Evolutionary conservation across 2,888 invertebrate genomes (phyloP).

Genomic region (Sarcophaga rosellei): DNA sequence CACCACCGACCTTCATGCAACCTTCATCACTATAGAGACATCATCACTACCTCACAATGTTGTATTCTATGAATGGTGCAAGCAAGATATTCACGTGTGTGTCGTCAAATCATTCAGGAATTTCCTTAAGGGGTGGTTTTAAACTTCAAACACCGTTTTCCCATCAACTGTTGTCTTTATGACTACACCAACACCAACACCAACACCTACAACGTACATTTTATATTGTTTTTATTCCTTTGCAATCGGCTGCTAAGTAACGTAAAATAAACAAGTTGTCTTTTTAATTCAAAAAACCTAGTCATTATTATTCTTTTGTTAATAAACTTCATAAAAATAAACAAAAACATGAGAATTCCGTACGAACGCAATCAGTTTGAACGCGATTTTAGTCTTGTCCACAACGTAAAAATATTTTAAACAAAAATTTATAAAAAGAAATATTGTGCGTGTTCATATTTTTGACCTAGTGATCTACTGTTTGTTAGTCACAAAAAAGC

Average conservation of each 20-base stretch:
- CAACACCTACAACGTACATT: background rate
- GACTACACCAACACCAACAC: background rate
- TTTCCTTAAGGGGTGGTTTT: slow-evolving; percentile 16
- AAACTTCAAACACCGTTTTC: background rate
- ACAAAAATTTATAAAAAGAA: background rate
- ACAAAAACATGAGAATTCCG: slow-evolving; percentile 52
- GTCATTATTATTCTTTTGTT: slow-evolving; percentile 18
- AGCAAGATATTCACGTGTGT: slow-evolving; percentile 46
- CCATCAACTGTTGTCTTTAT: slow-evolving; percentile 8
- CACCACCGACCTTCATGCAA: slow-evolving; percentile 80
- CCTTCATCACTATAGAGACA: slow-evolving; percentile 74
- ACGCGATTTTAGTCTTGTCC: slow-evolving; percentile 44
- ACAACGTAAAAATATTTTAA: background rate
- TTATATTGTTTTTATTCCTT: background rate
- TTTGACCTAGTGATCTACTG: slow-evolving; percentile 41
- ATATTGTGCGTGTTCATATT: background rate
- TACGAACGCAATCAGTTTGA: slow-evolving; percentile 38
- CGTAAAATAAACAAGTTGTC: slow-evolving; percentile 73
- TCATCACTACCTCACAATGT: slow-evolving; percentile 57
- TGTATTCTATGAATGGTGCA: slow-evolving; percentile 71
- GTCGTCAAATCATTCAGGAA: slow-evolving; percentile 24
- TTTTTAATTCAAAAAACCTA: slow-evolving; percentile 16
- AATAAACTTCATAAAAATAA: slow-evolving; percentile 46
- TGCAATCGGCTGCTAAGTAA: slow-evolving; percentile 76
- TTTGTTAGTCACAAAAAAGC: slow-evolving; percentile 18